Evolutionary conservation across 2,888 invertebrate species (phyloP).

Genomic region (Ochropacha duplaris): DNA sequence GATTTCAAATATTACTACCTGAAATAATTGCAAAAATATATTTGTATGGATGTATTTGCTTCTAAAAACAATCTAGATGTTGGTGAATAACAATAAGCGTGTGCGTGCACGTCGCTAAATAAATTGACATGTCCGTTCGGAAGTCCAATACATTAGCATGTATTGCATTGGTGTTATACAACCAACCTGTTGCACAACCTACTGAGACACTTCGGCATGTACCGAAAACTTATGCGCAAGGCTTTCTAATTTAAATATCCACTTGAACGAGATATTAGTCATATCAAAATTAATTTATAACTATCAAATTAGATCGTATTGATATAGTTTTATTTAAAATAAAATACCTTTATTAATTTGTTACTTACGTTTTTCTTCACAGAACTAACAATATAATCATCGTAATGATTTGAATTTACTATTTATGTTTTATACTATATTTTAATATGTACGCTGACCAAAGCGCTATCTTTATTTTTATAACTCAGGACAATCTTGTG

Average conservation of each 20-base stretch:
- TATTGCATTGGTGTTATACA: constrained; percentile 66
- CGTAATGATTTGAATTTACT: no score
- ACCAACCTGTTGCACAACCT: constrained; percentile 55
- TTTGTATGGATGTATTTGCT: neutral
- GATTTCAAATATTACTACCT: neutral
- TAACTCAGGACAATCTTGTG: no score
- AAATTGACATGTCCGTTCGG: constrained; percentile 71
- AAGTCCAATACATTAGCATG: constrained; percentile 68
- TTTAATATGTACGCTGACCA: no score
- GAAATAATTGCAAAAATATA: neutral
- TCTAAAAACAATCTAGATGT: neutral
- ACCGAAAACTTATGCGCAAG: constrained; percentile 47
- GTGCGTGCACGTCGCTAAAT: constrained; percentile 33
- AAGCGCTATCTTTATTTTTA: no score
- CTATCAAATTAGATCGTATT: neutral
- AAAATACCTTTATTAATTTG: neutral
- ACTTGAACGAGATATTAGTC: constrained; percentile 30
- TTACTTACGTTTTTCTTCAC: no score
- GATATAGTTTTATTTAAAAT: neutral
- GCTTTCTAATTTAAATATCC: constrained; percentile 62
- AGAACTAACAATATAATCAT: no score
- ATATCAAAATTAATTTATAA: constrained; percentile 11
- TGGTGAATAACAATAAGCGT: neutral
- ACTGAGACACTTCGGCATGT: constrained; percentile 63
- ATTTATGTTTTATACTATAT: no score